Evolutionary conservation across 2,888 invertebrate species (phyloP), one percentile per base, ranked within the genome.

Genomic region (Metellina segmentata): DNA sequence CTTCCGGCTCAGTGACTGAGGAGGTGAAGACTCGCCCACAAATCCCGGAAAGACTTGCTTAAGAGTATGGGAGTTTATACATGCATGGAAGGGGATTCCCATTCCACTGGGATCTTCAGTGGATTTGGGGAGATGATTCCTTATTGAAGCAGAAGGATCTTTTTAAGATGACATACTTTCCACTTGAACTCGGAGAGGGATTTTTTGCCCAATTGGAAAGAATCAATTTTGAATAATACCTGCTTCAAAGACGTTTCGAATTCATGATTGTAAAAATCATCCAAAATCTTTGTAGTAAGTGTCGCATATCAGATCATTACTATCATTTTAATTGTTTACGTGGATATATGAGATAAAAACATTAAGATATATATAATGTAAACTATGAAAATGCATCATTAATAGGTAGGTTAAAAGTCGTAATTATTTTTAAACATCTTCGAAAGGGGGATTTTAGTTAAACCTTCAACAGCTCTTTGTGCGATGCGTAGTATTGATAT

Each of bases 1-100:
- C 34, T 87, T 87, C 87, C 72, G 53, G 71, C 72, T 81, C 71
- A 87, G 72, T 87, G 48, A 48, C 72, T 74, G 20, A 20, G 69
- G 70, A 81, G 82, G 82, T 48, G n/a, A 86, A 86, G 86, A 86
- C 77, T 78, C 78, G 51, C 78, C 61, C 85, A 78, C 75, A 70
- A 34, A 52, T 74, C 53, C 81, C 69, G n/a, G 13, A 70, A 87
- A 79, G 79, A 71, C 72, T 79, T 48, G 79, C 81, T 79, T 34
- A 72, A 87, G 79, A 87, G 61, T 69, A 51, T 61, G 78, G 34
- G 51, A 77, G 74, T 79, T 87, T 53, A 81, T 72, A 48, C 52
- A 81, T 81, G 72, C n/a, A 52, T 69, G 48, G 51, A 19, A n/a
- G n/a, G n/a, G 70, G 74, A 52, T 78, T 81, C 81, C 34, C 81